phyloP scores from a whole-genome alignment of 1,140 invertebrate genomes.

The Nasonia longicornis region DNA sequence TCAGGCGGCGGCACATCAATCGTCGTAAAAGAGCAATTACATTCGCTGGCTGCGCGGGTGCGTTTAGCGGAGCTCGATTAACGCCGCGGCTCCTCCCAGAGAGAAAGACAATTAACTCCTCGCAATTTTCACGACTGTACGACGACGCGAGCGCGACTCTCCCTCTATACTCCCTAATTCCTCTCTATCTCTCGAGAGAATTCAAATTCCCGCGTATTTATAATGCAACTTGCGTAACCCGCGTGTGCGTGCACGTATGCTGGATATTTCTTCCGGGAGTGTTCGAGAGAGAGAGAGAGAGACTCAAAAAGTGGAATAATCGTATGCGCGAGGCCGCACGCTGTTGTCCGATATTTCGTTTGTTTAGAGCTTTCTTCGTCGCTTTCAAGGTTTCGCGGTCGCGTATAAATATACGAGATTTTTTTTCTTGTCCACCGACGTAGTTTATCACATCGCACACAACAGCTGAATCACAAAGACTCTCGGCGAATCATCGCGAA shows the following conservation, averaged over 20 bases:
- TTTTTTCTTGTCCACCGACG: no score
- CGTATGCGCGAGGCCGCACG: neutral
- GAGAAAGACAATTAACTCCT: conserved; percentile 3
- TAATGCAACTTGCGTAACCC: neutral
- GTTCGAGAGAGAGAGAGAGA: no score
- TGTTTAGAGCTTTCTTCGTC: neutral
- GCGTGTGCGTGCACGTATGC: neutral
- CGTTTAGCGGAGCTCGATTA: neutral
- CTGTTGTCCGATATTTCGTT: neutral
- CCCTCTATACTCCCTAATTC: no score
- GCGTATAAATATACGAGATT: no score
- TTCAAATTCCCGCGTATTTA: neutral
- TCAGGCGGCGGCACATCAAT: neutral
- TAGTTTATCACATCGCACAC: no score
- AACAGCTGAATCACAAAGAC: no score
- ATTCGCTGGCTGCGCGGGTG: neutral
- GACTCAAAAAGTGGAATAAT: neutral
- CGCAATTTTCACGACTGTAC: neutral
- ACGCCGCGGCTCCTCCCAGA: neutral
- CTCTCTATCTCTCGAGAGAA: neutral
- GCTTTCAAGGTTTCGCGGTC: no score
- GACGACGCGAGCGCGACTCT: neutral
- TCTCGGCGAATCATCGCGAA: no score
- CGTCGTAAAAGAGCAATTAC: conserved; percentile 3
- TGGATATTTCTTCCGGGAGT: neutral